Evolutionary conservation across 2,113 vertebrate species (phyloP).

Genomic region (human (Homo sapiens)): DNA sequence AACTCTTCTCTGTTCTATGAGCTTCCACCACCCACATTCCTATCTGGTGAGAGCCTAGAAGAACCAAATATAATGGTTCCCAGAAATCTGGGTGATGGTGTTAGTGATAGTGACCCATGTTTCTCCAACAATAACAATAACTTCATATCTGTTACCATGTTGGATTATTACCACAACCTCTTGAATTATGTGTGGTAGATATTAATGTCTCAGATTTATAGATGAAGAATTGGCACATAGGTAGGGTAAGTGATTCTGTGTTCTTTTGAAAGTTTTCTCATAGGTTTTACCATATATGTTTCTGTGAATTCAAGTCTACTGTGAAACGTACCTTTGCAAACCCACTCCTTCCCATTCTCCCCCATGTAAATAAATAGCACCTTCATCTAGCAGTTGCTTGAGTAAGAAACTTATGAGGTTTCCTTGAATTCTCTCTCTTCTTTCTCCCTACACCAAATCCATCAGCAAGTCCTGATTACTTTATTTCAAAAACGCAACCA

Average conservation of each 20-base stretch:
- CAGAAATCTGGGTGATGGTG: not conserved
- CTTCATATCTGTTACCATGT: not conserved
- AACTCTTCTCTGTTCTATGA: not conserved
- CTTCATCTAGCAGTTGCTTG: not conserved
- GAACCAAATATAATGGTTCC: not conserved
- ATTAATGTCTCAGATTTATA: not conserved
- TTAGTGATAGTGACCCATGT: not conserved
- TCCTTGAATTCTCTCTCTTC: not conserved
- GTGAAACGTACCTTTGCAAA: not conserved
- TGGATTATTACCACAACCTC: not conserved
- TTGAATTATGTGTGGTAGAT: not conserved
- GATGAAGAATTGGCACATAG: not conserved
- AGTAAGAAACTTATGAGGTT: not conserved
- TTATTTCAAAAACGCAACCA: not conserved
- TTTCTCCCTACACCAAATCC: not conserved
- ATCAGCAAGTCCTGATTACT: constrained; percentile 7
- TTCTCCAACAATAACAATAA: not conserved
- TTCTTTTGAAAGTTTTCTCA: not conserved
- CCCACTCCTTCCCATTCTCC: not conserved
- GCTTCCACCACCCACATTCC: not conserved
- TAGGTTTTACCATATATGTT: not conserved
- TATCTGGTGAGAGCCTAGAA: not conserved
- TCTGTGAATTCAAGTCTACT: not conserved
- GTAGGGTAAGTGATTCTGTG: not conserved
- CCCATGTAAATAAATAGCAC: not conserved